Evolutionary conservation across 2,797 vertebrate genomes (phyloP).

Genomic region (Xerus rutilus): DNA sequence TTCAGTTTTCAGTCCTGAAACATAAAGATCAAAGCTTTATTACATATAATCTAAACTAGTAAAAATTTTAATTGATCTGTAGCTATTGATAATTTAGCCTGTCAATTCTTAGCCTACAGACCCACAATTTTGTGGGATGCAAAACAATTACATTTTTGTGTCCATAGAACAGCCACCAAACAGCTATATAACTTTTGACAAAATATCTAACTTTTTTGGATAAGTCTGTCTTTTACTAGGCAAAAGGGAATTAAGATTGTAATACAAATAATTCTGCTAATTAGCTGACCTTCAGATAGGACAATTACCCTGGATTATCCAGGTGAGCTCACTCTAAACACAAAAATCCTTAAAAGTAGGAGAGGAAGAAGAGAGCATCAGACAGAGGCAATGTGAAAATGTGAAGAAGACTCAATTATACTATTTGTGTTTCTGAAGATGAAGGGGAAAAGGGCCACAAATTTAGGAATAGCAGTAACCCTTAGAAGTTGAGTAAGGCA

Average conservation of each 20-base stretch:
- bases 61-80: neutral
- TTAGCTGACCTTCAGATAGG: neutral
- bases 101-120: neutral
- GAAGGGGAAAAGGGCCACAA: neutral
- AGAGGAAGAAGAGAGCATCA: neutral
- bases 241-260: neutral
- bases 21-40: conserved; percentile 70
- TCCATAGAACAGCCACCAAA: neutral
- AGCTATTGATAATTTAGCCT: neutral
- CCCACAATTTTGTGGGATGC: neutral
- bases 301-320: neutral
- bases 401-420: neutral
- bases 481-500: neutral
- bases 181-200: neutral
- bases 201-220: neutral
- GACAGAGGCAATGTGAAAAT: neutral
- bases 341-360: neutral
- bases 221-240: neutral
- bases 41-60: neutral
- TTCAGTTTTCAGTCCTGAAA: conserved; percentile 79
- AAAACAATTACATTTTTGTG: conserved; percentile 14
- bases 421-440: neutral
- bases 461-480: neutral
- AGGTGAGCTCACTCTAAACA: neutral
- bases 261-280: neutral